phyloP scores from a whole-genome alignment of 2,797 vertebrate species.

The Eospalax fontanierii region DNA sequence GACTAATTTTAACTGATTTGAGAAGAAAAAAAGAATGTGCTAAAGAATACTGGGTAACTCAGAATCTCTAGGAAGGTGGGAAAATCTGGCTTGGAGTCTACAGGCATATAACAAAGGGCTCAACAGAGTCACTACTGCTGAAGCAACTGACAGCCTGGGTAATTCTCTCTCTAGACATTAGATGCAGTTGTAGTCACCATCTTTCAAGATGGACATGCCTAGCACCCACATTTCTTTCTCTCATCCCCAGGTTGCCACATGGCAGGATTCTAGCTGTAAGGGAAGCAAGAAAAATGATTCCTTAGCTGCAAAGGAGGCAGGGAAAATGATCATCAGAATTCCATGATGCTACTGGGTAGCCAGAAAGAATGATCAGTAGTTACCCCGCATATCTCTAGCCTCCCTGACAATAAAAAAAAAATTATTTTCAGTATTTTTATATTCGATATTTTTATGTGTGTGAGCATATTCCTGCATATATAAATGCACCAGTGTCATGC shows the following conservation, averaged over 20 bases:
- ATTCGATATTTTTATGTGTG: too few relatives aligned
- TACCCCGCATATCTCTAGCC: neutral
- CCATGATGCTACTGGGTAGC: neutral
- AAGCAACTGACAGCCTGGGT: neutral
- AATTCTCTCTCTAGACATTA: neutral
- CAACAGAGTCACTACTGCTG: too few relatives aligned
- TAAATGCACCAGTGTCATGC: too few relatives aligned
- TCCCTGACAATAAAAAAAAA: neutral
- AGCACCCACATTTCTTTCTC: neutral
- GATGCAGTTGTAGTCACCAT: neutral
- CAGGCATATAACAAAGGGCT: neutral
- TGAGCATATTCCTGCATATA: too few relatives aligned
- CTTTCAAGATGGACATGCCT: neutral
- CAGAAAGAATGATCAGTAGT: neutral
- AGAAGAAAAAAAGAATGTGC: neutral
- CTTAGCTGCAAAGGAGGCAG: neutral
- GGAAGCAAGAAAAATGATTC: neutral
- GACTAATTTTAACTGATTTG: conserved; percentile 47
- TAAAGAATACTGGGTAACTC: neutral
- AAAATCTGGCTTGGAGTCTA: neutral
- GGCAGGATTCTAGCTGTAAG: neutral
- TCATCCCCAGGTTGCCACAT: neutral
- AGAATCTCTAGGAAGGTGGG: neutral
- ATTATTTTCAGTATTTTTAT: too few relatives aligned
- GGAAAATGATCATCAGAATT: neutral